Conservation (phyloP, 2,888 invertebrate species). For the Dinocampus coccinellae region DNA sequence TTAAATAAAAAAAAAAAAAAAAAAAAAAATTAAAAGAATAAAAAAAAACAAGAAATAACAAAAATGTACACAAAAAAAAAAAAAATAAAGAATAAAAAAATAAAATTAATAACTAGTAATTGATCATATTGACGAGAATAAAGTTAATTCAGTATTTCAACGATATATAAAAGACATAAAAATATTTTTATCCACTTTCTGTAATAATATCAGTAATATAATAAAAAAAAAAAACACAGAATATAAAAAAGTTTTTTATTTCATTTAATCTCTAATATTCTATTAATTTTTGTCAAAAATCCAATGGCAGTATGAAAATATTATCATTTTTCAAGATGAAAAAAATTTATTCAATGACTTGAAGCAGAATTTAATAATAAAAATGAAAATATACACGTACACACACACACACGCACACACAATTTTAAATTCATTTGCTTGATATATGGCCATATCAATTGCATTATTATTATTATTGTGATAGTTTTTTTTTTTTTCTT, state of each 20-base stretch:
- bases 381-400: slow-evolving; percentile 20
- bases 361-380: not conserved
- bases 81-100: not conserved
- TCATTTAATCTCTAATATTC: not conserved
- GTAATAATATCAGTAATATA: not conserved
- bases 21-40: too few species aligned
- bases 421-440: not conserved
- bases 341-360: not conserved
- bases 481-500: slow-evolving; percentile 13
- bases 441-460: not conserved
- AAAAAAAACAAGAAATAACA: not conserved
- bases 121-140: not conserved
- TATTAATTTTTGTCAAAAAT: not conserved
- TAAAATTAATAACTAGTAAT: not conserved
- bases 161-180: not conserved
- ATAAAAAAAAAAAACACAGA: not conserved
- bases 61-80: not conserved
- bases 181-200: not conserved
- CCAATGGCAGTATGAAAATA: not conserved
- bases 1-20: too few species aligned
- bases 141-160: not conserved
- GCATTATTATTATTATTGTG: not conserved
- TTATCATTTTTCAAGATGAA: not conserved
- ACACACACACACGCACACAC: slow-evolving; percentile 2
- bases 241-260: not conserved